Evolutionary conservation across 1,140 invertebrate species (phyloP).

Genomic region (Lepidurus couesii): DNA sequence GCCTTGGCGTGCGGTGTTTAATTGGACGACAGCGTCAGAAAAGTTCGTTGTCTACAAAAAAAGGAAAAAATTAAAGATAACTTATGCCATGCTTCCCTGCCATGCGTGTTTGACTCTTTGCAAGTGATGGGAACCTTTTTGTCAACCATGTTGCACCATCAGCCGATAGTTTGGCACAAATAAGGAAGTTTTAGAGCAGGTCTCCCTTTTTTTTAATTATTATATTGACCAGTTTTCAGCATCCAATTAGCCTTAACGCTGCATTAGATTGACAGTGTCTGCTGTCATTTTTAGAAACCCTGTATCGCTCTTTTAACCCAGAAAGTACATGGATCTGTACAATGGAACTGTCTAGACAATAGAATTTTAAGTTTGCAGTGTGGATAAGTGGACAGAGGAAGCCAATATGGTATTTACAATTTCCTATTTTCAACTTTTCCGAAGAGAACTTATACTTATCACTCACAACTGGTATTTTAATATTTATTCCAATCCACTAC

Average conservation of each 20-base stretch:
- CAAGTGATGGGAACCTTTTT: background rate
- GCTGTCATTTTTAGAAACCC: background rate
- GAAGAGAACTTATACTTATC: no score
- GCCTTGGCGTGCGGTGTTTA: background rate
- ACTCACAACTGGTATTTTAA: no score
- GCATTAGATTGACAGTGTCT: background rate
- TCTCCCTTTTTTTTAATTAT: background rate
- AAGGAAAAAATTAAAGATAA: background rate
- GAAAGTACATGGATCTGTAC: background rate
- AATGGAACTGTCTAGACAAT: background rate
- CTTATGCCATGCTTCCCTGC: background rate
- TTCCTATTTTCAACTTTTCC: no score
- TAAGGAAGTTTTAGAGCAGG: background rate
- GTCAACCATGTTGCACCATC: background rate
- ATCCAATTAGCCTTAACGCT: slow-evolving; percentile 1
- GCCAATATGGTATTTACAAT: no score
- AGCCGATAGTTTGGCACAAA: background rate
- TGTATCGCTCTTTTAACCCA: background rate
- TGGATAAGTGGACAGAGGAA: no score
- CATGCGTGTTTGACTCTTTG: background rate
- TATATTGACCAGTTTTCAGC: background rate
- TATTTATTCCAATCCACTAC: no score
- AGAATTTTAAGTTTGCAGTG: no score
- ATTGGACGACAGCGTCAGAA: slow-evolving; percentile 8
- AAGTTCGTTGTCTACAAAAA: background rate